Evolutionary conservation across 2,113 vertebrate genomes (phyloP), one percentile per base, ranked within the genome.

Genomic region (Corythornis madagascariensis): DNA sequence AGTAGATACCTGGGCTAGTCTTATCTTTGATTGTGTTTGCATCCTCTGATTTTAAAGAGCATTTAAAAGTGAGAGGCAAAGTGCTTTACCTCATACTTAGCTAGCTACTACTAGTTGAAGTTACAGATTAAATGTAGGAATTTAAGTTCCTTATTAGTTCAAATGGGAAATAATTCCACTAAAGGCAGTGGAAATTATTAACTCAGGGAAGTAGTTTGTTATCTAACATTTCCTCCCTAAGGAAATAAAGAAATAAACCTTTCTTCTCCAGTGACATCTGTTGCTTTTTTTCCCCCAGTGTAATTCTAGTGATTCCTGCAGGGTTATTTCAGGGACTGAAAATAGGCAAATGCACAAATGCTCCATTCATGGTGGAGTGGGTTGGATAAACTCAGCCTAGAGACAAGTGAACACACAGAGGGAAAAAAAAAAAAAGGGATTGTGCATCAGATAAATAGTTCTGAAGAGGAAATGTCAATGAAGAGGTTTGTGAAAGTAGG

Each of bases 391-490:
- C 43, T 43, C 74, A 70, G 71, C 35, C 31, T 76, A 4, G 57
- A 90, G 86, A 83, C 86, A 91, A 91, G 66, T 56, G 86, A 89
- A 66, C 50, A 56, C 72, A 43, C 9, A 45, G 48, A 6, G n/a
- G 13, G 9, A 7, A 15, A 21, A 13, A 10, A 21, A 5, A 8
- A 17, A 48, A 56, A 53, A 73, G 31, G 31, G 71, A 43, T 24
- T 55, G 42, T 61, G 24, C 57, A 38, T 81, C 35, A 83, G 38
- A 87, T 35, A 91, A 92, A 91, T 59, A 60, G 40, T 93, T 61
- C 76, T 83, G 92, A 89, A 83, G 71, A 89, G 82, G 83, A 82
- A 79, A 80, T 45, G 72, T 72, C 82, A 87, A 4, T 90, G 74
- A 70, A 79, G 74, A 71, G 47, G 56, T 71, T 79, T 83, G 43